Evolutionary conservation across 1,140 invertebrate genomes (phyloP), one percentile per base, ranked within the genome.

Genomic region (Caenorhabditis elegans): DNA sequence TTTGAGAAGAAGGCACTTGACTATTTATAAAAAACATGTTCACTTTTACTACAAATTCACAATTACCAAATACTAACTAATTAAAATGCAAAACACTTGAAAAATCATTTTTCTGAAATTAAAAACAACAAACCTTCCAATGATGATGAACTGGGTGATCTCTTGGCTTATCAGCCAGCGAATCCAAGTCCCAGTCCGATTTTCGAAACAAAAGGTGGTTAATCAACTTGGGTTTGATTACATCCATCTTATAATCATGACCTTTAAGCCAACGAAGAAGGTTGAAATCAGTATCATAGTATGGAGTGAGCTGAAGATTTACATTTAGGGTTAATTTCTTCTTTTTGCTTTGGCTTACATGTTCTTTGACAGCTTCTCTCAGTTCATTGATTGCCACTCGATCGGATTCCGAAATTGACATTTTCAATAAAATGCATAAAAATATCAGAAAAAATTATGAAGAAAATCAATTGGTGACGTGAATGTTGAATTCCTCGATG

Each of bases 201-300:
- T 78, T 86, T 15, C 85, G n/a, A 17, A 86, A 53, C 46, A 43
- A 75, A 39, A 79, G 77, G 47, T 84, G 83, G 28, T 83, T 84
- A 55, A 75, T 49, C 22, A 84, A 39, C 76, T 84, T 84, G 26
- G 83, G 83, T 15, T 75, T 78, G 28, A 84, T 83, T 5, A 90
- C 80, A 19, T 82, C 83, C 36, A 90, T 43, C 39, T 89, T 89
- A 70, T 89, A 82, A 46, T 89, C 84, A 75, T 89, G 88, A 0
- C 88, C 88, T 77, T 87, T 83, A 8, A 89, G 83, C 88, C 88
- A 89, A n/a, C 88, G 87, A 47, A 89, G 85, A 19, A 89, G 76
- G 49, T 89, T 89, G 75, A 90, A 89, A 43, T 89, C 86, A 17
- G 88, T 89, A 70, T 89, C 88, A 53, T 89, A 89, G 47, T 89